Evolutionary conservation across 1,140 invertebrate genomes (phyloP).

Genomic region (Platyscapa corneri): DNA sequence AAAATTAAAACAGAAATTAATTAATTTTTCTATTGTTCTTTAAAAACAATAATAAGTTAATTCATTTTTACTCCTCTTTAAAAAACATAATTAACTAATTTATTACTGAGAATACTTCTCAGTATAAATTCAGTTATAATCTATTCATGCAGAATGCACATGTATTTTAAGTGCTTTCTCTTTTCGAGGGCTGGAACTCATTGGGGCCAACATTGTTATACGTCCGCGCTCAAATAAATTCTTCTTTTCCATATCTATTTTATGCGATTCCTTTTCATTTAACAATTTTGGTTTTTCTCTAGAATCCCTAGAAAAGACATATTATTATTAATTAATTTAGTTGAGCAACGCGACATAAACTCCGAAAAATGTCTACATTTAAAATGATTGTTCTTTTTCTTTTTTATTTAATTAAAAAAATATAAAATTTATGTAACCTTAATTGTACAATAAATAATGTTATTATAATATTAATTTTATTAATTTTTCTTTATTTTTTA

Average conservation of each 20-base stretch:
- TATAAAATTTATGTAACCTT: no score
- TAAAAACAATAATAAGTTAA: no score
- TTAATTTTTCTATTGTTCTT: no score
- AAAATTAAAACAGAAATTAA: conserved; percentile 43
- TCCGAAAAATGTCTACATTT: no score
- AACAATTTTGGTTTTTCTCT: conserved; percentile 77
- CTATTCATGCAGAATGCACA: conserved; percentile 75
- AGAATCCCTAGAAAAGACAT: conserved; percentile 77
- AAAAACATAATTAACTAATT: conserved; percentile 53
- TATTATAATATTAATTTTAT: no score
- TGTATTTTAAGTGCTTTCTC: conserved; percentile 86
- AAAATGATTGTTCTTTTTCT: no score
- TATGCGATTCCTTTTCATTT: conserved; percentile 78
- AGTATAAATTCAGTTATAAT: conserved; percentile 28
- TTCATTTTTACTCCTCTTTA: conserved; percentile 27
- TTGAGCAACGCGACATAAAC: no score
- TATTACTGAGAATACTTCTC: conserved; percentile 45
- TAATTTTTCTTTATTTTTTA: no score
- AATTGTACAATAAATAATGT: no score
- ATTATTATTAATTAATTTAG: neutral
- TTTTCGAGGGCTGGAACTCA: conserved; percentile 76
- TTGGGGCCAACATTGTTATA: conserved; percentile 74
- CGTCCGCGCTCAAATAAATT: conserved; percentile 64
- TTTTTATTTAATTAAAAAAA: no score
- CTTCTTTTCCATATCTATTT: conserved; percentile 67